Evolutionary conservation across 2,888 invertebrate species (phyloP).

Genomic region (Hypomecis punctinalis): DNA sequence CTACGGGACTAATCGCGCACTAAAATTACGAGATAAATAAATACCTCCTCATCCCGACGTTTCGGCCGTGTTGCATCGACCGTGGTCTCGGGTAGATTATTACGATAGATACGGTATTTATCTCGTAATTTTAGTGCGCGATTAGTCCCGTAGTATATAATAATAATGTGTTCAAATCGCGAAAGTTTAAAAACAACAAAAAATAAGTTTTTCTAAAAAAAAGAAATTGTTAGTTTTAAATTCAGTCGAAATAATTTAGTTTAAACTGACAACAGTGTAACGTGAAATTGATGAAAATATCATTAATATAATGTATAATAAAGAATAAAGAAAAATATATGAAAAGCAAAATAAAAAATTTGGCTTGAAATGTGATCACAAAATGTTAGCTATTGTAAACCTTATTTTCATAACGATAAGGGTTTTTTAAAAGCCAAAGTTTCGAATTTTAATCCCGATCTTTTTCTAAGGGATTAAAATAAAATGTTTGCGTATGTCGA

Average conservation of each 20-base stretch:
- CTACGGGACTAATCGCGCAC: too few relatives aligned
- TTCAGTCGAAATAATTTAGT: neutral
- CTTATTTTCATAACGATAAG: conserved; percentile 18
- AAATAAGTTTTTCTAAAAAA: too few relatives aligned
- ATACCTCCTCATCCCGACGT: too few relatives aligned
- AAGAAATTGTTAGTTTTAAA: neutral
- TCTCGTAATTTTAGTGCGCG: too few relatives aligned
- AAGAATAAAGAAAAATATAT: neutral
- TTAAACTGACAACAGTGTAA: neutral
- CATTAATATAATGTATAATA: conserved; percentile 18
- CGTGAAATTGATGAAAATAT: conserved; percentile 14
- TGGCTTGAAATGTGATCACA: conserved; percentile 10
- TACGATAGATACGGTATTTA: too few relatives aligned
- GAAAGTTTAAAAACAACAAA: too few relatives aligned
- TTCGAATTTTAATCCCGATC: neutral
- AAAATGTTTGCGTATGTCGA: conserved; percentile 3
- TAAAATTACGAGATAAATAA: too few relatives aligned
- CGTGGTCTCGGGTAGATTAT: too few relatives aligned
- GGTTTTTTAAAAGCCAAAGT: conserved; percentile 7
- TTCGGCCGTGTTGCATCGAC: too few relatives aligned
- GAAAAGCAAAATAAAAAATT: neutral
- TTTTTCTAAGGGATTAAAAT: conserved; percentile 2
- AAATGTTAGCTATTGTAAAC: conserved; percentile 22
- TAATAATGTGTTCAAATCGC: too few relatives aligned
- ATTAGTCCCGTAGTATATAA: too few relatives aligned